phyloP scores from a whole-genome alignment of 2,888 invertebrate species.

The Schrankia costaestrigalis region DNA sequence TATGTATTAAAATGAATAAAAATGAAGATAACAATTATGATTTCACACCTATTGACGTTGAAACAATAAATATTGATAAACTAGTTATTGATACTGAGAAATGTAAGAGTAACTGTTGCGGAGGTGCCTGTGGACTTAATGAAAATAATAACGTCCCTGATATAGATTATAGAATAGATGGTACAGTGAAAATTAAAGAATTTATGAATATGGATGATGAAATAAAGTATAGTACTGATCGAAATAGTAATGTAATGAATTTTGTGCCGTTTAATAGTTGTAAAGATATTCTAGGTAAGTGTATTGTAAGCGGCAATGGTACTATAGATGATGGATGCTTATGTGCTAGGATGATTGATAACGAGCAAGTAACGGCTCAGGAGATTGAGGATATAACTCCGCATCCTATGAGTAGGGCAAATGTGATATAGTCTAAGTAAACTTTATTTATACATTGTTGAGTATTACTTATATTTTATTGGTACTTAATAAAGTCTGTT shows the following conservation, averaged over 20 bases:
- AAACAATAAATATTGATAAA: conserved; percentile 14
- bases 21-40: conserved; percentile 32
- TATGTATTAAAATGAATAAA: conserved; percentile 50
- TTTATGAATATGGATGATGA: conserved; percentile 49
- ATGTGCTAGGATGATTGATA: conserved; percentile 67
- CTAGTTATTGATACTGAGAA: conserved; percentile 9
- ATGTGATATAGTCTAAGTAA: conserved; percentile 1
- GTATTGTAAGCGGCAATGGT: conserved; percentile 64
- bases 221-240: background rate
- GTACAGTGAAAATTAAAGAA: conserved; percentile 60
- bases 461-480: conserved; percentile 11
- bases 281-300: conserved; percentile 64
- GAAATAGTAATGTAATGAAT: conserved; percentile 10
- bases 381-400: conserved; percentile 72
- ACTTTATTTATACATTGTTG: background rate
- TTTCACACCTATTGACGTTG: conserved; percentile 23
- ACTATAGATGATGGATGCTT: conserved; percentile 63
- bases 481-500: conserved; percentile 26
- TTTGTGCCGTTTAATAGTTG: conserved; percentile 59
- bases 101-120: conserved; percentile 48
- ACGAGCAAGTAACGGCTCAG: conserved; percentile 57
- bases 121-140: conserved; percentile 18
- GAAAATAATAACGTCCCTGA: conserved; percentile 31
- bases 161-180: conserved; percentile 51
- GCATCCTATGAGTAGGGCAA: conserved; percentile 42